Evolutionary conservation across 2,888 invertebrate species (phyloP), one percentile per base, ranked within the genome.

Genomic region (Tachina lurida): DNA sequence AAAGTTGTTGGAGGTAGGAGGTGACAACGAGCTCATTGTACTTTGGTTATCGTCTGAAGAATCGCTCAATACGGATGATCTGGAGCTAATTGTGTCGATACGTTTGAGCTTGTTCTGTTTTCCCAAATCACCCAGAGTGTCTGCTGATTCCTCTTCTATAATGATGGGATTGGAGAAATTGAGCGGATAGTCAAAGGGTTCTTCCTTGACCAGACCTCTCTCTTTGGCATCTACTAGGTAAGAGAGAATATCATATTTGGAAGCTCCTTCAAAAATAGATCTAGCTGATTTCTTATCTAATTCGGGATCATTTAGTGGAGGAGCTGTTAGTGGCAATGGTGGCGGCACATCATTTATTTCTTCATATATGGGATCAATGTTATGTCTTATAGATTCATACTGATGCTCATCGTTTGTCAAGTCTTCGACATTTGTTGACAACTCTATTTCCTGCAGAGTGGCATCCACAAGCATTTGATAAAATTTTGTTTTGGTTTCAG

Each of bases 151-250:
- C 86, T 94, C 94, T 84, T 94, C 93, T 65, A 94, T 92, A n/a
- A 93, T 91, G 10, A 93, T 93, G 63, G 94, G 93, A 75, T 92
- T 93, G 62, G 94, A 94, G 89, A 93, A 94, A 62, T 93, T 94
- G 88, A 95, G 95, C 88, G 93, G 94, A 88, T 94, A 95, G 41
- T 95, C 95, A 88, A 96, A 96, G n/a, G 94, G 94, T 90, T 96
- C 96, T 93, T 96, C 96, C 79, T 95, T 94, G 88, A 95, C 94
- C 79, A 96, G 94, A 8, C 96, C 96, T 87, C 96, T 94, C 92
- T 96, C 96, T 93, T 96, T 96, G 84, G 97, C 96, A 91, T 97
- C 97, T 84, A 97, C 97, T 87, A 98, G 94, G 90, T 97, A 98
- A 84, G 96, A 97, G 71, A 98, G 94, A 89, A 98, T 97, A 90